Base-by-base conservation (phyloP, 2,888 invertebrate species). In the Cephonodes hylas region DNA sequence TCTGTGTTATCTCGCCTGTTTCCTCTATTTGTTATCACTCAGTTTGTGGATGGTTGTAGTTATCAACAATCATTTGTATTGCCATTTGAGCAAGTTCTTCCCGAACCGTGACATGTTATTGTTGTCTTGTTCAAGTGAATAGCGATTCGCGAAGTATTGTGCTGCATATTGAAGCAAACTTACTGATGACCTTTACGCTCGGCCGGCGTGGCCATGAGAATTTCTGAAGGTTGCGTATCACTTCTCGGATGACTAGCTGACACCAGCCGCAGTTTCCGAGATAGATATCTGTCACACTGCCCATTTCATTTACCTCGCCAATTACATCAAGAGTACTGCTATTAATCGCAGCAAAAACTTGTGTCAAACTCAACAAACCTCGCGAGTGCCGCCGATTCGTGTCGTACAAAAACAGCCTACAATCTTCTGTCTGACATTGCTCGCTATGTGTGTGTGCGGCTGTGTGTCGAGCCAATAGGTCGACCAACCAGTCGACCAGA, bases 401-500 rank as follows among this genome's bases (percentile, higher is more conserved):
- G 76, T 74, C 79, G 80, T 81, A 84, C 80, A 81, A 84, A 80
- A 85, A 84, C 83, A 78, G 79, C 81, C 79, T 81, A 84, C 83
- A 85, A 86, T 88, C 80, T 83, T 83, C 82, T 79, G 80, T 83
- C 81, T 85, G 85, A 84, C 80, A 80, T 80, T 84, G 81, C 80
- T 76, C 53, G 74, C 66, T 81, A 83, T 83, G 81, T 83, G 83
- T 76, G 86, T 88, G 73, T 83, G 85, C 81, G 83, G 80, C 78
- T 70, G 84, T 82, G 59, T 38, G 80, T 80, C 83, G 80, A 86
- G 87, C 89, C 86, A 90, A 87, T 89, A 87, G 88, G 90, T 91
- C 90, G 91, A 83, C 90, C 91, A 90, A 91, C 91, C 89, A 91
- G 91, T 89, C 88, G 83, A 79, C 83, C 86, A 90, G 90, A 87